Conservation (phyloP, 2,797 vertebrate species). For the Rachycentron canadum region DNA sequence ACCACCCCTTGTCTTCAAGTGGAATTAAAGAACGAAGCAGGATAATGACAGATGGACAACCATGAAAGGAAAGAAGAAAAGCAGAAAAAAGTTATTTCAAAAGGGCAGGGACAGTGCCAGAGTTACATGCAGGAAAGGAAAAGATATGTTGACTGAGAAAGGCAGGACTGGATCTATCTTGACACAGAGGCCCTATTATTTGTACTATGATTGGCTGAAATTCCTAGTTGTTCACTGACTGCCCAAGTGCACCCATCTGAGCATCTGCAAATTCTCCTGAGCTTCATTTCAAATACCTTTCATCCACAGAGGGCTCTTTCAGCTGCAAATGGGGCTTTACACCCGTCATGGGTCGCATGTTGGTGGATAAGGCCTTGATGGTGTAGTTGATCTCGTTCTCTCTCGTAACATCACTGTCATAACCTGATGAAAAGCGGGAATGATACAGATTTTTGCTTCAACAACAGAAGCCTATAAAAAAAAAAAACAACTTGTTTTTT, state of each 20-base stretch:
- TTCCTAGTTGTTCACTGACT: not conserved
- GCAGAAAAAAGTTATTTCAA: conserved; percentile 81
- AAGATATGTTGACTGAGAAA: conserved; percentile 55
- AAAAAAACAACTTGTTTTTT: too few species aligned
- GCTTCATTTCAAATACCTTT: conserved; percentile 88
- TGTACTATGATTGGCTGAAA: not conserved
- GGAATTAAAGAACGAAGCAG: conserved; percentile 86
- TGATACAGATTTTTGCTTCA: not conserved
- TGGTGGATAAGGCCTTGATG: conserved; percentile 98
- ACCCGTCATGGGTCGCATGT: conserved; percentile 95
- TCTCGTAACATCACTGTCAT: conserved; percentile 97
- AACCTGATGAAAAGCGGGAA: conserved; percentile 84
- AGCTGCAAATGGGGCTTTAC: conserved; percentile 97
- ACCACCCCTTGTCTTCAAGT: conserved; percentile 97
- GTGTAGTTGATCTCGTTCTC: conserved; percentile 98
- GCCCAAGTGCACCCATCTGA: not conserved
- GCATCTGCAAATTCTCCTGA: conserved; percentile 7
- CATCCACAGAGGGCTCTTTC: conserved; percentile 95
- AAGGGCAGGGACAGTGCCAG: conserved; percentile 57
- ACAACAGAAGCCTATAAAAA: not conserved
- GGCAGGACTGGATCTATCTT: conserved; percentile 34
- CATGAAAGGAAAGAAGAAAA: conserved; percentile 80
- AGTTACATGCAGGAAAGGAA: conserved; percentile 58
- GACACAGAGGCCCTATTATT: conserved; percentile 14
- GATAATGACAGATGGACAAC: conserved; percentile 82